Percentiles rank a stretch among this genome's conserved stretches.
Evolutionary conservation across 30 jellyfish, hydroid and myxozoan species (phyloP).

Genomic region (Nemopilema nomurai): DNA sequence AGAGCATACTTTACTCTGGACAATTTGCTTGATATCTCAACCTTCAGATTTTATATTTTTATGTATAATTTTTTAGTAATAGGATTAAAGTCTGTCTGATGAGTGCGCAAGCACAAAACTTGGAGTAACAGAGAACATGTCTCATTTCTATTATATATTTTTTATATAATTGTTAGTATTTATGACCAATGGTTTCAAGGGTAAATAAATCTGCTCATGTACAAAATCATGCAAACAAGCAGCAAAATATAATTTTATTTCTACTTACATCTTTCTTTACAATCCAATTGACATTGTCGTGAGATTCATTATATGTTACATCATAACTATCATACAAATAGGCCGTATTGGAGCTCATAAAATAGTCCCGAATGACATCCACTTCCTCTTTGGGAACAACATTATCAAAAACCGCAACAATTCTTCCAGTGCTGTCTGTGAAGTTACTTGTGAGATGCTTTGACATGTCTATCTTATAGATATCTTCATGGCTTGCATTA

Average conservation of each 20-base stretch:
- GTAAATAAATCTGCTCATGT: neutral
- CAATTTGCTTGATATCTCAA: too few relatives aligned
- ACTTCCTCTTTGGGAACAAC: conserved; percentile 70
- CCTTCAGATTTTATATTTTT: too few relatives aligned
- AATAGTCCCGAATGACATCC: conserved; percentile 43
- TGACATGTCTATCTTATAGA: conserved; percentile 39
- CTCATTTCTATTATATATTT: neutral
- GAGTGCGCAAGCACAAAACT: neutral
- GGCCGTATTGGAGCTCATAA: conserved; percentile 39
- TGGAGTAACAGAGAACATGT: neutral
- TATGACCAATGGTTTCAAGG: too few relatives aligned
- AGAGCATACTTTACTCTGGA: too few relatives aligned
- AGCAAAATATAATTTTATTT: neutral
- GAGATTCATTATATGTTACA: conserved; percentile 33
- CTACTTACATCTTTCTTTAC: conserved; percentile 38
- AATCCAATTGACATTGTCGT: conserved; percentile 79
- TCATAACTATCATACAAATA: conserved; percentile 56
- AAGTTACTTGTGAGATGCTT: conserved; percentile 53
- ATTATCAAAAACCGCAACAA: conserved; percentile 70
- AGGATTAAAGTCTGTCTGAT: too few relatives aligned
- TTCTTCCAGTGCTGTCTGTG: conserved; percentile 47
- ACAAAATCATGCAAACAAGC: neutral
- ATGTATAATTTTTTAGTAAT: too few relatives aligned
- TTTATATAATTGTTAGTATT: too few relatives aligned
- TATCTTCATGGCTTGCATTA: conserved; percentile 43